phyloP scores from a whole-genome alignment of 2,797 vertebrate species.

The Graptemys geographica region DNA sequence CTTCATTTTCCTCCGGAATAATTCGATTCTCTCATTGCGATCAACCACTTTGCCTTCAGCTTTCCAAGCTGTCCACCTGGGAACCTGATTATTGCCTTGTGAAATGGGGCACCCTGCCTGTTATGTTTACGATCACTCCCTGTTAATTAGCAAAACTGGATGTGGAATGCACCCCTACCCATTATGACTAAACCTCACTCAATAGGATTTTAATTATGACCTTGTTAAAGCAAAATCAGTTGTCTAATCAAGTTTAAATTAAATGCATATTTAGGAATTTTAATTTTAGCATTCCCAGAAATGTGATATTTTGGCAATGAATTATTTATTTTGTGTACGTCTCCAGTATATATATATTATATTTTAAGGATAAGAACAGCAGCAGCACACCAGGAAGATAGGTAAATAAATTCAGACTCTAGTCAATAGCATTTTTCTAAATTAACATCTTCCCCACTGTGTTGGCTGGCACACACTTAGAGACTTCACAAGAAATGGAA shows the following conservation, averaged over 20 bases:
- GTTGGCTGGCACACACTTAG: background rate
- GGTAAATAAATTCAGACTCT: conserved; percentile 12
- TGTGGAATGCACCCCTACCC: background rate
- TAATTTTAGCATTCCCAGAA: conserved; percentile 49
- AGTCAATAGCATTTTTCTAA: background rate
- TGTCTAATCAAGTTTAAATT: conserved; percentile 65
- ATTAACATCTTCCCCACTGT: background rate
- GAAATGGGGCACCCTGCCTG: rapidly evolving
- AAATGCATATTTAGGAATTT: conserved; percentile 69
- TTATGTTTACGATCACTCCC: background rate
- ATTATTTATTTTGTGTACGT: conserved; percentile 62
- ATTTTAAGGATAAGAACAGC: conserved; percentile 6
- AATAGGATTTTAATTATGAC: conserved; percentile 46
- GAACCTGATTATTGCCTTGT: background rate
- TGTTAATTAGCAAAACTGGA: background rate
- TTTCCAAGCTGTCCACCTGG: rapidly evolving
- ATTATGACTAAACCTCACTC: background rate
- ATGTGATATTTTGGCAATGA: conserved; percentile 18
- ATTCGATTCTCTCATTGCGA: background rate
- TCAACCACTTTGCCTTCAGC: background rate
- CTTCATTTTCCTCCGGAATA: background rate
- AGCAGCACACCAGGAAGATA: background rate
- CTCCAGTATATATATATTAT: background rate
- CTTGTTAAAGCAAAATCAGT: conserved; percentile 21
- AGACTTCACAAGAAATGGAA: background rate